Evolutionary conservation across 1,140 invertebrate genomes (phyloP).

Genomic region (Micrasema longulum): DNA sequence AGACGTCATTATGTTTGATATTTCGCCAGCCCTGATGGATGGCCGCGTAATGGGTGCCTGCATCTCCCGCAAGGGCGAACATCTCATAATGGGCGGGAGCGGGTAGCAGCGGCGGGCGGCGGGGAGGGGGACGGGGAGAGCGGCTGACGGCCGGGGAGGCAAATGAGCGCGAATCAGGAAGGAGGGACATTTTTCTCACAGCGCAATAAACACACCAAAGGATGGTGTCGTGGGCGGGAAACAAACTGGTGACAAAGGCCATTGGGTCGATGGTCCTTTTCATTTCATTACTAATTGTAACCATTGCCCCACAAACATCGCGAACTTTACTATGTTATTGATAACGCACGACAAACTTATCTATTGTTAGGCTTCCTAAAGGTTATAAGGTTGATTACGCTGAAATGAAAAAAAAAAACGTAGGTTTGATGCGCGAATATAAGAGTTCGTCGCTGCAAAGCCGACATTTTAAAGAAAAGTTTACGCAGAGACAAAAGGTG

Average conservation of each 20-base stretch:
- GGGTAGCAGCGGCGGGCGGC: not conserved
- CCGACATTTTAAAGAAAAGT: not conserved
- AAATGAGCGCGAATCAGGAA: conserved; percentile 43
- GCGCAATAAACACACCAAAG: conserved; percentile 33
- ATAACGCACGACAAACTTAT: too few species aligned
- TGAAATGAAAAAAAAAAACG: not conserved
- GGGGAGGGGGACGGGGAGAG: not conserved
- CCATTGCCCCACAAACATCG: too few species aligned
- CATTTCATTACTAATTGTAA: too few species aligned
- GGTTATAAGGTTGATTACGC: too few species aligned
- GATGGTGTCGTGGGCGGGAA: conserved; percentile 12
- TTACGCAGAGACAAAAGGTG: conserved; percentile 36
- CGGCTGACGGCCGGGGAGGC: conserved; percentile 14
- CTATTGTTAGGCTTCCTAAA: too few species aligned
- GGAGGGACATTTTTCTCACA: conserved; percentile 37
- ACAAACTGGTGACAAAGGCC: not conserved
- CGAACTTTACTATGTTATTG: too few species aligned
- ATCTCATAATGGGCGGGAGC: conserved; percentile 37
- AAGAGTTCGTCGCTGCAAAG: not conserved
- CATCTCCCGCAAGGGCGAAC: conserved; percentile 46
- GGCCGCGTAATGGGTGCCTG: conserved; percentile 44
- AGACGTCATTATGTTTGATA: not conserved
- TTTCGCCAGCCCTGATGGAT: conserved; percentile 32
- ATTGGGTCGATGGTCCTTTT: too few species aligned
- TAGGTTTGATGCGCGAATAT: not conserved